Evolutionary conservation across 2,113 vertebrate species (phyloP).

Genomic region (Danio rerio): GRCz12tu NC_133189.1:31822501-31823000

Average conservation of each 20-base stretch:
- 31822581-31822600: slow-evolving; percentile 21
- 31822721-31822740: slow-evolving; percentile 42
- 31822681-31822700: slow-evolving; percentile 60
- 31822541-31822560: slow-evolving; percentile 53
- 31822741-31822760: neutral
- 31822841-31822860: slow-evolving; percentile 37
- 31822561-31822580: slow-evolving; percentile 41
- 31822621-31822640: slow-evolving; percentile 50
- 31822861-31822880: slow-evolving; percentile 52
- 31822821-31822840: slow-evolving; percentile 9
- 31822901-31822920: slow-evolving; percentile 63
- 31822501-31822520: neutral
- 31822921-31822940: slow-evolving; percentile 61
- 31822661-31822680: slow-evolving; percentile 49
- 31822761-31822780: neutral
- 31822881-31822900: slow-evolving; percentile 59
- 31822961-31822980: slow-evolving; percentile 61
- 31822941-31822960: slow-evolving; percentile 62
- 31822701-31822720: slow-evolving; percentile 46
- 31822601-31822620: slow-evolving; percentile 52
- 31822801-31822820: neutral
- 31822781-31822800: neutral
- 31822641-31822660: slow-evolving; percentile 49
- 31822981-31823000: slow-evolving; percentile 49
- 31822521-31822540: slow-evolving; percentile 63